Evolutionary conservation across 2,113 vertebrate genomes (phyloP), one percentile per base, ranked within the genome.

Genomic region (Chionomys nivalis): DNA sequence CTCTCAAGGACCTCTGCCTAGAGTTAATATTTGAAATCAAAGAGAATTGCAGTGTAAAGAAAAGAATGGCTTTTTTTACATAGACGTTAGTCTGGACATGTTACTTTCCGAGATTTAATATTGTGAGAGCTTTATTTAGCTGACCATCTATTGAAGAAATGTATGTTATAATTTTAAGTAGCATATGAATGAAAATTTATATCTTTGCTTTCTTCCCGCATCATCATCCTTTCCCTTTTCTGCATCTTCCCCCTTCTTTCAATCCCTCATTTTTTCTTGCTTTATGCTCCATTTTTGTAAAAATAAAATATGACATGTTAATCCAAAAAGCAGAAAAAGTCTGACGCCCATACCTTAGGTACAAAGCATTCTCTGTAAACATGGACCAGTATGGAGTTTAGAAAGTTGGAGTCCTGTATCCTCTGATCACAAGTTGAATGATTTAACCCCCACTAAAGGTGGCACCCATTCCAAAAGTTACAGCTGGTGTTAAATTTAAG

Each of bases 1-100:
- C 24, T 94, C 91, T 90, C 47, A 85, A 90, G 55, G 95, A 73
- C 77, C 89, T 65, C 63, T 89, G 21, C 28, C 44, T 93, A 9
- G 31, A 90, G 16, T 76, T 77, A 85, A 89, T 75, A 91, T 89
- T 96, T 82, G 65, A 95, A 92, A 78, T 91, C 3, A 36, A 94
- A 93, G 47, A 65, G 70, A 68, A 24, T 87, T 92, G 79, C 66
- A 75, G 47, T n/a, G 19, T 91, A n/a, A 95, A 90, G 66, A 96
- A 87, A 19, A 77, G 12, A 77, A 89, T 61, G 61, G 12, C 9
- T 66, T 65, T 89, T 93, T 82, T 89, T 17, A 95, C 7, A 52
- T 76, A 86, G 95, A 89, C 14, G 44, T 89, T 87, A 96, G 36
- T 7, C 12, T 92, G 26, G 3, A 13, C 28, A 0, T 82, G 19